phyloP scores from a whole-genome alignment of 2,888 invertebrate species.

The Flexamia atlantica region DNA sequence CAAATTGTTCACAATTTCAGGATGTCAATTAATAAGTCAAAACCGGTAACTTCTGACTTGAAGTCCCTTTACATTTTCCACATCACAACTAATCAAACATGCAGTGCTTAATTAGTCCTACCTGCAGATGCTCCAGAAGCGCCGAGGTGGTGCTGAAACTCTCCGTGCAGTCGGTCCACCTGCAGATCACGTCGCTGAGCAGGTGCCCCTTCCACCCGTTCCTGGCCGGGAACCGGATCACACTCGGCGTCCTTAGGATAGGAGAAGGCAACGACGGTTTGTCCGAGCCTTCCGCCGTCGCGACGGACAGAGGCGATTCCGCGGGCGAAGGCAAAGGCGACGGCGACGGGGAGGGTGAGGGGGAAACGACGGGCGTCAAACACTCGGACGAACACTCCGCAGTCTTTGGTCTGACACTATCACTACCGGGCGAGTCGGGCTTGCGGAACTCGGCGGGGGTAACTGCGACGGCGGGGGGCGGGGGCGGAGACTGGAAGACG shows the following conservation, averaged over 20 bases:
- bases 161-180: slow-evolving; percentile 90
- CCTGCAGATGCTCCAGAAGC: slow-evolving; percentile 93
- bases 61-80: too few relatives aligned
- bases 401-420: slow-evolving; percentile 10
- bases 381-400: neutral
- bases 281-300: slow-evolving; percentile 33
- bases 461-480: slow-evolving; percentile 14
- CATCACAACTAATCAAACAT: too few relatives aligned
- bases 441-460: slow-evolving; percentile 46
- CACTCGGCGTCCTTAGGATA: slow-evolving; percentile 79
- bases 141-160: slow-evolving; percentile 89
- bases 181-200: slow-evolving; percentile 76
- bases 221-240: slow-evolving; percentile 86
- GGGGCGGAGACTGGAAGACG: slow-evolving; percentile 55
- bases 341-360: slow-evolving; percentile 70
- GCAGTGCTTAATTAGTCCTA: too few relatives aligned
- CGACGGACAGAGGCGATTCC: slow-evolving; percentile 51
- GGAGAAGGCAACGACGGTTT: slow-evolving; percentile 66
- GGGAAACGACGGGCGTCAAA: slow-evolving; percentile 63
- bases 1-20: too few relatives aligned
- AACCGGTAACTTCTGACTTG: too few relatives aligned
- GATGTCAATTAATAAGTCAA: too few relatives aligned
- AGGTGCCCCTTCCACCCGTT: slow-evolving; percentile 68
- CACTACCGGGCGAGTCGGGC: slow-evolving; percentile 25
- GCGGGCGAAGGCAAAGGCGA: slow-evolving; percentile 65